phyloP scores from a whole-genome alignment of 2,113 vertebrate genomes.

The Hippopotamus amphibius region DNA sequence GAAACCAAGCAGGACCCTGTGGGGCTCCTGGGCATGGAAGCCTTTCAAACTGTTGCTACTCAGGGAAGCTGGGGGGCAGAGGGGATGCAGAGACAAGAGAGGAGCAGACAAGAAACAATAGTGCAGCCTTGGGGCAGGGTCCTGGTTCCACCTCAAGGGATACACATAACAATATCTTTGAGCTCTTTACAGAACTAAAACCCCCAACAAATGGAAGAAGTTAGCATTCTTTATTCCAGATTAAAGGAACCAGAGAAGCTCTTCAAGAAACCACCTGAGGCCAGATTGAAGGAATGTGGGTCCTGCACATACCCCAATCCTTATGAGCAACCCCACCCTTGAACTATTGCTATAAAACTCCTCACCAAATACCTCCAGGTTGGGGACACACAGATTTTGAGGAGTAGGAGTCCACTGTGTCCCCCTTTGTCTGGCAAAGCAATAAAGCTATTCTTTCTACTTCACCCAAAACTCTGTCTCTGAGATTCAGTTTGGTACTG shows the following conservation, averaged over 20 bases:
- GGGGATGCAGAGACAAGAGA: not conserved
- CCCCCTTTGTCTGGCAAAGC: not conserved
- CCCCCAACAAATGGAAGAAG: not conserved
- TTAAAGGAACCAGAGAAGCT: not conserved
- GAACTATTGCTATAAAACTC: not conserved
- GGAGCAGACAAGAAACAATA: not conserved
- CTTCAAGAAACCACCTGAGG: not conserved
- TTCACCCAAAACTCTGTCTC: not conserved
- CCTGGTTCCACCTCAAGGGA: not conserved
- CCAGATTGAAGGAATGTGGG: not conserved
- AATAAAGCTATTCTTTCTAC: not conserved
- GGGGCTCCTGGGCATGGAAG: not conserved
- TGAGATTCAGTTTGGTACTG: not conserved
- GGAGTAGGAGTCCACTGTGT: not conserved
- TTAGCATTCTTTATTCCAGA: not conserved
- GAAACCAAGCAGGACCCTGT: not conserved
- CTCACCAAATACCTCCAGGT: not conserved
- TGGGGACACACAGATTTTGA: not conserved
- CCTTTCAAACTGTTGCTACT: not conserved
- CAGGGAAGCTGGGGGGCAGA: not conserved
- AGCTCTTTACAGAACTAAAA: not conserved
- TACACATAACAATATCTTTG: not conserved
- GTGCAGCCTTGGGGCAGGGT: not conserved
- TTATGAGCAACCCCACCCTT: not conserved
- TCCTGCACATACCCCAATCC: not conserved